A percentile compares a stretch with the other conserved stretches of the same genome.
phyloP scores from a whole-genome alignment of 2,797 vertebrate species.

The Rhinoraja longicauda region DNA sequence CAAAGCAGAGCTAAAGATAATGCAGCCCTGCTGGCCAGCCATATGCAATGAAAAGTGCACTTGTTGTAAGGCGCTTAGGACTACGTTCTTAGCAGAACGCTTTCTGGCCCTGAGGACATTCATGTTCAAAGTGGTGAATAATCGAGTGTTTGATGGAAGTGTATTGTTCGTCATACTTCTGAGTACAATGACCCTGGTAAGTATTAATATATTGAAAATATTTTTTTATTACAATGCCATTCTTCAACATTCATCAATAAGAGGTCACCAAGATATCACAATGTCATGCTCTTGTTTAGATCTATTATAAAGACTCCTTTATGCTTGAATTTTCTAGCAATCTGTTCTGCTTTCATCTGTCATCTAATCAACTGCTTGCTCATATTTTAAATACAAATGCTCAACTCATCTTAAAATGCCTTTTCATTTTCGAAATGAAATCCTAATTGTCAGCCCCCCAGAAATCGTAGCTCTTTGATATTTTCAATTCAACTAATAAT shows the following conservation, averaged over 20 bases:
- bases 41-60: conserved; percentile 26
- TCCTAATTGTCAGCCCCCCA: not conserved
- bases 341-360: not conserved
- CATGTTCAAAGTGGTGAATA: conserved; percentile 45
- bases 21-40: conserved; percentile 40
- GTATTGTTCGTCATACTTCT: conserved; percentile 41
- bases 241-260: not conserved
- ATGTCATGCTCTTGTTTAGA: not conserved
- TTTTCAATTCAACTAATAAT: not conserved
- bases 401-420: not conserved
- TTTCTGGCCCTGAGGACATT: not conserved
- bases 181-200: conserved; percentile 38
- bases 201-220: conserved; percentile 17
- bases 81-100: not conserved
- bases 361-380: not conserved
- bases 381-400: not conserved
- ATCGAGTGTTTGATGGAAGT: conserved; percentile 39
- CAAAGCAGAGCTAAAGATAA: conserved; percentile 43
- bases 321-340: not conserved
- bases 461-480: not conserved
- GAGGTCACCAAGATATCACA: not conserved
- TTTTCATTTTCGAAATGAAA: not conserved
- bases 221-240: not conserved
- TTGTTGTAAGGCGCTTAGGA: conserved; percentile 7
- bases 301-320: not conserved